Conservation (phyloP, 2,113 vertebrate genomes). For the Bos indicus region DNA sequence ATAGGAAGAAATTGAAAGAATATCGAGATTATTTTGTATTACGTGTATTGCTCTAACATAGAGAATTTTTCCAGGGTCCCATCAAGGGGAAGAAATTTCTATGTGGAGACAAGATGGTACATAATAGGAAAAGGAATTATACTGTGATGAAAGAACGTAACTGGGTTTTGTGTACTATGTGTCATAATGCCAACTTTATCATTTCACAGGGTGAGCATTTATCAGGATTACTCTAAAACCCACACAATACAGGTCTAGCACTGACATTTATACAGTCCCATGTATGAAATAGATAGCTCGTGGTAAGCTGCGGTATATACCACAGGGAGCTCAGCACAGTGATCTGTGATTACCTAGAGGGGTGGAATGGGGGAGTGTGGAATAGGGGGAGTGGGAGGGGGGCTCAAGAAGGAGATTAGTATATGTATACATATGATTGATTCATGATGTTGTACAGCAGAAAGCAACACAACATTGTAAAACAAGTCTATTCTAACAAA, state of each 20-base stretch:
- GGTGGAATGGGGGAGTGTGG: not conserved
- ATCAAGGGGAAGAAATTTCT: not conserved
- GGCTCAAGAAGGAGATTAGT: not conserved
- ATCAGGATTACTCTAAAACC: not conserved
- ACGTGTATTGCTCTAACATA: not conserved
- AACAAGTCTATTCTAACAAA: not conserved
- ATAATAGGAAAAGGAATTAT: not conserved
- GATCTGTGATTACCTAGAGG: not conserved
- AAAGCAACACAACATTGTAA: not conserved
- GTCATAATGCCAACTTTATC: not conserved
- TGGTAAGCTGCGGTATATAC: not conserved
- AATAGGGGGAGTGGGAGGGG: accelerated
- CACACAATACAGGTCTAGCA: not conserved
- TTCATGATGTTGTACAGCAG: not conserved
- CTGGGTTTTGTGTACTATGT: not conserved
- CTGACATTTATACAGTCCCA: not conserved
- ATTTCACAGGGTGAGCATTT: not conserved
- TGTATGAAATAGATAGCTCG: not conserved
- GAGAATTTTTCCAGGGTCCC: not conserved
- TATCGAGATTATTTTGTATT: not conserved
- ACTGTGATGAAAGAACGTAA: not conserved
- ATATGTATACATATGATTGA: not conserved
- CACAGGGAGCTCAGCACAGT: not conserved
- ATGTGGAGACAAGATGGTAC: not conserved
- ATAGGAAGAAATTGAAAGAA: not conserved